Base-by-base conservation (phyloP, 2,113 vertebrate genomes). In the Callionymus lyra region DNA sequence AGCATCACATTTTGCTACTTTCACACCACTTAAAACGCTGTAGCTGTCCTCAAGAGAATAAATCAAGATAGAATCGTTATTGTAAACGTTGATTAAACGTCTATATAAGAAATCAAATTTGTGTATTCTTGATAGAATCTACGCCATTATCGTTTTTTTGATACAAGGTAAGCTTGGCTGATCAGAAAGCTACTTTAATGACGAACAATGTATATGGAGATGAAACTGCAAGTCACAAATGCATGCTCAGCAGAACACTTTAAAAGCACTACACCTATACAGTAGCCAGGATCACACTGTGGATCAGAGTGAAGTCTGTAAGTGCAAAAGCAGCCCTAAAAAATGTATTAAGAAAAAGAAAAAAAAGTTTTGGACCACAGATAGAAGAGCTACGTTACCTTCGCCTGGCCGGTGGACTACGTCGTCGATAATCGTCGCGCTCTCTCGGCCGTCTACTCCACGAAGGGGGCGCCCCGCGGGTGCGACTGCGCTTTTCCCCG, bases 381-480 rank as follows among this genome's bases (percentile, higher is more conserved):
- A 19, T 46, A 65, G 38, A 59, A 59, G 50, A 10, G 41, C 50
- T 27, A 31, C 21, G 44, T 80, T 93, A 98, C 95, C 95, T 97
- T 38, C 93, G 89, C 12, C 92, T 87, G 18, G 89, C 68, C 16
- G 89, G 87, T 47, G 94, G 94, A 58, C 86, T 89, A 2, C 95
- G 89, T 2, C 95, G 88, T 10, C 93, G 85, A 63, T 97, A 89
- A 52, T 99, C 95, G 2, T 98, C 94, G 16, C 93, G 83, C 34
- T 98, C 94, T 36, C 93, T 81, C 27, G 93, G 91, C 6, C 95
- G 90, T 6, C 94, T 83, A 79, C 88, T 88, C 92, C 93, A 98
- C 0, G 93, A 92, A 0, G 93, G 93, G 19, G 93, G 94, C 1
- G 92, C 93, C 0, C 94, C 94, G 1, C 95, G 86, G 70, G 89